Evolutionary conservation across 2,888 invertebrate species (phyloP), one percentile per base, ranked within the genome.

Genomic region (Cheilosia scutellata): DNA sequence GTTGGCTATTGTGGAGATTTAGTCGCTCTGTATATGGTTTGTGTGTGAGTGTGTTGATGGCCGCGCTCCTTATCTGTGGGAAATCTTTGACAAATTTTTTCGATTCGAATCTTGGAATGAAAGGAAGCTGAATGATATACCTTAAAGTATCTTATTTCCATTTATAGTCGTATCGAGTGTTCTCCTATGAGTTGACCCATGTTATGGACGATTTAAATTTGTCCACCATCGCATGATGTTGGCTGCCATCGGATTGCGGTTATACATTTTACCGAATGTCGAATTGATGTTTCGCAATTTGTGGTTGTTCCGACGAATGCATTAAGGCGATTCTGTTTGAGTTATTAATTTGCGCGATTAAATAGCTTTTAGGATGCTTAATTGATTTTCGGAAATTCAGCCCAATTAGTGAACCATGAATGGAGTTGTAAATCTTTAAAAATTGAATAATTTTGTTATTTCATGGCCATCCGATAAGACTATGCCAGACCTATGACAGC

Each of bases 51-150:
- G 29, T 42, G 44, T 79, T 79, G 84, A 70, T 75, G 57, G 31
- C 40, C 31, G 57, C 37, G 37, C 55, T 16, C 9, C 2, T 80
- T 86, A 86, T 86, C 86, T 86, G 86, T 86, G 86, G 86, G 86
- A 86, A 86, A 86, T 86, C 86, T 80, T 77, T 86, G 86, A 86
- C 86, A 86, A 86, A 86, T 86, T 86, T 82, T 86, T 82, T 80
- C 68, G 80, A 86, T 86, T 82, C 71, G 66, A 66, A 80, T 86
- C 80, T 80, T 80, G 49, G 62, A 76, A 72, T 72, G 76, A 72
- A 77, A 77, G 80, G 86, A 86, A 82, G 86, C 86, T 86, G 76
- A 31, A 58, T 29, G 66, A 51, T 55, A 31, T 13, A 33, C 27
- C 42, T 37, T 42, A 60, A 76, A 49, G 80, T 82, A 86, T 82